A percentile compares a stretch with the other conserved stretches of the same genome.
Conservation (phyloP, 35 echinoderm and acorn worm species). For the Ophiothrix spiculata region DNA sequence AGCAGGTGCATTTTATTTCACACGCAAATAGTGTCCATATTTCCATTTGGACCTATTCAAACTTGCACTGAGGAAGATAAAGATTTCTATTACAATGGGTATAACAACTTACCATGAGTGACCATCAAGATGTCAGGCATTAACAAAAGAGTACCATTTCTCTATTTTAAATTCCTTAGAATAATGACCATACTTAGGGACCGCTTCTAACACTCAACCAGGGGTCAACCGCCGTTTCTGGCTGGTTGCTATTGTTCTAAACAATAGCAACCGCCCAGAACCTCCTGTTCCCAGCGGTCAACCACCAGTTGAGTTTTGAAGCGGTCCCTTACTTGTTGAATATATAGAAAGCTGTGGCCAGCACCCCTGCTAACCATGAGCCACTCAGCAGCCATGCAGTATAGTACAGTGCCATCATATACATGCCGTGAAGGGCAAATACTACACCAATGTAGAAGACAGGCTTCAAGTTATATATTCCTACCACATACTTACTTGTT, state of each 20-base stretch:
- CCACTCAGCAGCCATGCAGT: constrained; percentile 72
- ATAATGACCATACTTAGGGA: not conserved
- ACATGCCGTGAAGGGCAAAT: constrained; percentile 83
- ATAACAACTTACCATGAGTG: constrained; percentile 75
- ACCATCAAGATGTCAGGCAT: constrained; percentile 61
- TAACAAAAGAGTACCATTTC: constrained; percentile 77
- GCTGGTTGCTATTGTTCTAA: no score
- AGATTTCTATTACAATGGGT: no score
- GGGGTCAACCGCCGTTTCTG: no score
- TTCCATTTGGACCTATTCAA: no score
- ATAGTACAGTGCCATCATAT: constrained; percentile 61
- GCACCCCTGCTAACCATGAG: constrained; percentile 81
- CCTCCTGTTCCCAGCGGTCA: no score
- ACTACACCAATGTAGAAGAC: constrained; percentile 90
- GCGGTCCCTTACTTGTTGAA: constrained; percentile 91
- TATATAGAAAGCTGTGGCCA: constrained; percentile 83
- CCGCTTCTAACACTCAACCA: no score
- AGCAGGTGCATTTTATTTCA: no score
- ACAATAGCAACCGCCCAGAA: no score
- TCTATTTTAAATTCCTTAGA: constrained; percentile 26
- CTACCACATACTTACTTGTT: constrained; percentile 92
- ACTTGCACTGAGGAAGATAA: no score
- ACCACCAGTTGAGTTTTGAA: no score
- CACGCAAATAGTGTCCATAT: no score
- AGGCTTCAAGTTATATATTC: constrained; percentile 37